Evolutionary conservation across 2,113 vertebrate species (phyloP).

Genomic region (Ailuropoda melanoleuca): DNA sequence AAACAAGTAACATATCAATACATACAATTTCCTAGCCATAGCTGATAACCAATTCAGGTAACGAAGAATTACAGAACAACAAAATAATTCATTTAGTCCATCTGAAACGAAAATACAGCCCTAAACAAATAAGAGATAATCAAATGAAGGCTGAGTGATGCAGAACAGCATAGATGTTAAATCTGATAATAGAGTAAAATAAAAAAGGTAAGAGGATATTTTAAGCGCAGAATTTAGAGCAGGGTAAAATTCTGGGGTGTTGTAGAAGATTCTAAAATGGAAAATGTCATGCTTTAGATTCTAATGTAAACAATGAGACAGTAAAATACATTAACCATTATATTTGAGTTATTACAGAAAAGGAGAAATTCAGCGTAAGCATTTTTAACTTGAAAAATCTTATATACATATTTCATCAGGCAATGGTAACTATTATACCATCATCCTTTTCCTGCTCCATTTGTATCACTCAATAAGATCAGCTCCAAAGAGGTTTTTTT

Average conservation of each 20-base stretch:
- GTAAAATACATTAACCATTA: slow-evolving; percentile 4
- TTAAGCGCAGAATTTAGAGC: background rate
- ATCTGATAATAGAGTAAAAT: background rate
- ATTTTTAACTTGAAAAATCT: slow-evolving; percentile 57
- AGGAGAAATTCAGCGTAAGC: background rate
- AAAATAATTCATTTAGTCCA: slow-evolving; percentile 14
- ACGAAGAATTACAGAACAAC: slow-evolving; percentile 34
- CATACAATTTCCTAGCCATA: slow-evolving; percentile 19
- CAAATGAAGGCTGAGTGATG: slow-evolving; percentile 23
- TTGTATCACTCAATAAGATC: slow-evolving; percentile 46
- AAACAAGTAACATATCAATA: background rate
- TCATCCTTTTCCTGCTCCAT: background rate
- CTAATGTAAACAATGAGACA: slow-evolving; percentile 10
- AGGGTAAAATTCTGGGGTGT: background rate
- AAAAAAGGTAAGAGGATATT: background rate
- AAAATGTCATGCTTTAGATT: slow-evolving; percentile 49
- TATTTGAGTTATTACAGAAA: slow-evolving; percentile 31
- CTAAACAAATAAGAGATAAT: slow-evolving; percentile 22
- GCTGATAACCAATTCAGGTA: background rate
- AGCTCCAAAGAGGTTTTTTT: background rate
- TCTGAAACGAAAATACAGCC: slow-evolving; percentile 31
- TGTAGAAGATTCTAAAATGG: slow-evolving; percentile 39
- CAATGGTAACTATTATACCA: background rate
- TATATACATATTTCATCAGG: slow-evolving; percentile 8
- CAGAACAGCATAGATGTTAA: background rate